Conservation (phyloP, 2,888 invertebrate species). For the Lamellibrachia satsuma region DNA sequence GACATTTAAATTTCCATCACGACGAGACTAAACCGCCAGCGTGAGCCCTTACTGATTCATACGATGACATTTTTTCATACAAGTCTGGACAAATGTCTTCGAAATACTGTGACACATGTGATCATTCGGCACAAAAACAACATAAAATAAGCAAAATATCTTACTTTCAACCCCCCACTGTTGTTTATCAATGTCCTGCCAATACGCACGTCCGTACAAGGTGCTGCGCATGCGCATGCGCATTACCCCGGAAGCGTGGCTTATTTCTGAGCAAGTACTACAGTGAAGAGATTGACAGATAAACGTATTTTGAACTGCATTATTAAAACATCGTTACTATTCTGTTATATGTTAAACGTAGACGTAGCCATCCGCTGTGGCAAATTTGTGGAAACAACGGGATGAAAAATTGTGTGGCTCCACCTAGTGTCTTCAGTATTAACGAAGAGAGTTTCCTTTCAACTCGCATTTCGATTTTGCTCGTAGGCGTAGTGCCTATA, state of each 20-base stretch:
- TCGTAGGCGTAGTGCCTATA: neutral
- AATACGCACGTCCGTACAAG: conserved; percentile 5
- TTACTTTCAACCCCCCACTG: conserved; percentile 17
- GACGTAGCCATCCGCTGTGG: neutral
- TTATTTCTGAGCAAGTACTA: neutral
- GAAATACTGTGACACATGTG: neutral
- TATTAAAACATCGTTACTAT: neutral
- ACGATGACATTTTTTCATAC: neutral
- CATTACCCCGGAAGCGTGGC: neutral
- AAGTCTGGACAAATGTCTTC: neutral
- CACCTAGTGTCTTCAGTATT: neutral
- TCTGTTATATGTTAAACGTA: neutral
- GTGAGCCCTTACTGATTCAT: neutral
- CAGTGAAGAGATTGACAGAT: neutral
- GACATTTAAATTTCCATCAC: neutral
- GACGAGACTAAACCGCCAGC: conserved; percentile 11
- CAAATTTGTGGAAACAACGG: neutral
- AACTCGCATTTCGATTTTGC: neutral
- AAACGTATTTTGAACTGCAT: neutral
- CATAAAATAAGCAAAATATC: neutral
- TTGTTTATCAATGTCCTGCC: conserved; percentile 12
- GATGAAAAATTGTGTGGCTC: neutral
- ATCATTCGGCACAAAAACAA: neutral
- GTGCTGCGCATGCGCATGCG: neutral
- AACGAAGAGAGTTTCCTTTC: neutral